Percentiles rank a stretch among this genome's conserved stretches.
Conservation (phyloP, 1,140 invertebrate genomes). For the Pogonus chalceus region DNA sequence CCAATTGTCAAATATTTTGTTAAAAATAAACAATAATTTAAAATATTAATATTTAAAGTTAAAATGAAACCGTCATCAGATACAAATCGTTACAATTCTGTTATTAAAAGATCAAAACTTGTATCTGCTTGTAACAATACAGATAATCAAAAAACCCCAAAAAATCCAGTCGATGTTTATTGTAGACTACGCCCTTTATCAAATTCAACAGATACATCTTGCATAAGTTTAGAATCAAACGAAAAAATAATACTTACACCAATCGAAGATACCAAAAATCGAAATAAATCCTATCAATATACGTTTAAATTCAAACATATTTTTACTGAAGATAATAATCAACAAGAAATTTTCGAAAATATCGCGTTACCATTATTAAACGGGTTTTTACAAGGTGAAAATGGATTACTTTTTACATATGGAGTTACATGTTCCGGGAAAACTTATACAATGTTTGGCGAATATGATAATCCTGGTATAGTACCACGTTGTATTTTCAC, state of each 20-base stretch:
- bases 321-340: conserved; percentile 65
- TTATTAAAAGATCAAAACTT: no score
- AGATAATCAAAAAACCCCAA: no score
- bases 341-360: conserved; percentile 76
- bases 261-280: conserved; percentile 49
- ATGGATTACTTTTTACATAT: conserved; percentile 89
- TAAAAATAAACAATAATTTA: no score
- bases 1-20: no score
- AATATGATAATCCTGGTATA: conserved; percentile 67
- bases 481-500: conserved; percentile 83
- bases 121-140: no score
- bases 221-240: conserved; percentile 62
- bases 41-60: no score
- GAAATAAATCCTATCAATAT: conserved; percentile 60
- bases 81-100: no score
- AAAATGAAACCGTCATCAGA: no score
- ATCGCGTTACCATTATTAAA: conserved; percentile 82
- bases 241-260: conserved; percentile 57
- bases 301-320: conserved; percentile 76
- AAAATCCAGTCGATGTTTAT: conserved; percentile 74
- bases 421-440: conserved; percentile 95
- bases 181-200: conserved; percentile 71
- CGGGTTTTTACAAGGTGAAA: conserved; percentile 68
- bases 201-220: conserved; percentile 50
- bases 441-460: conserved; percentile 89